Evolutionary conservation across 2,113 vertebrate genomes (phyloP).

Genomic region (Parus major): DNA sequence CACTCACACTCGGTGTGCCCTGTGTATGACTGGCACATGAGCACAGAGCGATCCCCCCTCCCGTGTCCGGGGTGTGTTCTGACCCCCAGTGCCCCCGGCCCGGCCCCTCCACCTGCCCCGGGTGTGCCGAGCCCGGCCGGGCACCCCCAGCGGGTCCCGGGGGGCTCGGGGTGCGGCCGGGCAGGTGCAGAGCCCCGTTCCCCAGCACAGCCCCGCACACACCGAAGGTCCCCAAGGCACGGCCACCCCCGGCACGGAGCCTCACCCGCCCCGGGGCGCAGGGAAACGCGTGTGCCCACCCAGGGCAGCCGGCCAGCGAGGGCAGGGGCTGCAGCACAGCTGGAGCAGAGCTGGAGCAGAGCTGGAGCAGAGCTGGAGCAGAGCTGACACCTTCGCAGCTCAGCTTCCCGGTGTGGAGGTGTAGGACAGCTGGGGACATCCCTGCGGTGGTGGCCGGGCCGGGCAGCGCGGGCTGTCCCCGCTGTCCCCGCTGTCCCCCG

Average conservation of each 20-base stretch:
- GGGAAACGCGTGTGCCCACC: not conserved
- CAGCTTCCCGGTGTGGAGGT: not conserved
- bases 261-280: fast-evolving
- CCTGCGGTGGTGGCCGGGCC: not conserved
- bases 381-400: not conserved
- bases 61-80: fast-evolving
- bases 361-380: not conserved
- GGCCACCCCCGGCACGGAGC: fast-evolving
- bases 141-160: fast-evolving
- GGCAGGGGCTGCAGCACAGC: not conserved
- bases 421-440: not conserved
- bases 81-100: not conserved
- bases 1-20: fast-evolving
- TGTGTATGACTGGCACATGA: not conserved
- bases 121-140: not conserved
- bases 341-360: not conserved
- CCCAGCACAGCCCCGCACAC: not conserved
- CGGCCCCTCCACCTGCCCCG: fast-evolving
- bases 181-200: no score
- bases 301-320: fast-evolving
- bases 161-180: not conserved
- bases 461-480: not conserved
- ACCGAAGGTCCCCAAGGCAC: no score
- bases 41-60: fast-evolving
- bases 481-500: not conserved